These are phyloP conservation scores for Sylvicola fuscatus DNA, from an alignment of 2,888 invertebrate genomes.

Conservation along the genomic window DNA sequence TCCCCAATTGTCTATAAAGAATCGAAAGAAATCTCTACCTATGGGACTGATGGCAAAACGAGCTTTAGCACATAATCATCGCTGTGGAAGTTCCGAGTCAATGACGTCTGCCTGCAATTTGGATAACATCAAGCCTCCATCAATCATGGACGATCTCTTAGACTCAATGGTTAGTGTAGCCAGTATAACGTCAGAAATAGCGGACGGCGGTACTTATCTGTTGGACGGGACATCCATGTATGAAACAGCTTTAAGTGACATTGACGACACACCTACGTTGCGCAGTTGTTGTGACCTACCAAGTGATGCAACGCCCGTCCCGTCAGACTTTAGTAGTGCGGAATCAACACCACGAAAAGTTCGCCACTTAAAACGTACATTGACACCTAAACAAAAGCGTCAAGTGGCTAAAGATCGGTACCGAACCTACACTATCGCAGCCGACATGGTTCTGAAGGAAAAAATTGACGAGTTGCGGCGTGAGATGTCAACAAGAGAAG, in stretches of 20 bases:
- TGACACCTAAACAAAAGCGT: conserved; percentile 62
- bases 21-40: conserved; percentile 48
- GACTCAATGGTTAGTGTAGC: conserved; percentile 74
- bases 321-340: conserved; percentile 50
- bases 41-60: conserved; percentile 48
- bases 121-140: conserved; percentile 67
- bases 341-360: conserved; percentile 55
- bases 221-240: conserved; percentile 24
- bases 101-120: conserved; percentile 37
- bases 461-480: conserved; percentile 10
- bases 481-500: neutral
- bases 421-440: conserved; percentile 63
- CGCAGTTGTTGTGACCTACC: conserved; percentile 34
- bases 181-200: conserved; percentile 62
- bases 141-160: conserved; percentile 49
- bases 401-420: conserved; percentile 56
- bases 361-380: conserved; percentile 16
- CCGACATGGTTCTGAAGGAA: conserved; percentile 27
- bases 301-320: conserved; percentile 39
- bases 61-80: conserved; percentile 35
- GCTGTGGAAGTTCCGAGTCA: conserved; percentile 41
- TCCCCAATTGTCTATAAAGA: conserved; percentile 14
- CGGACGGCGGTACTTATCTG: conserved; percentile 28
- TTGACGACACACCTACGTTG: conserved; percentile 33
- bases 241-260: conserved; percentile 34